A percentile compares a stretch with the other conserved stretches of the same genome.
These are phyloP conservation scores for Trichopria drosophilae DNA, from an alignment of 2,888 invertebrate genomes.

Conservation along the genomic window DNA sequence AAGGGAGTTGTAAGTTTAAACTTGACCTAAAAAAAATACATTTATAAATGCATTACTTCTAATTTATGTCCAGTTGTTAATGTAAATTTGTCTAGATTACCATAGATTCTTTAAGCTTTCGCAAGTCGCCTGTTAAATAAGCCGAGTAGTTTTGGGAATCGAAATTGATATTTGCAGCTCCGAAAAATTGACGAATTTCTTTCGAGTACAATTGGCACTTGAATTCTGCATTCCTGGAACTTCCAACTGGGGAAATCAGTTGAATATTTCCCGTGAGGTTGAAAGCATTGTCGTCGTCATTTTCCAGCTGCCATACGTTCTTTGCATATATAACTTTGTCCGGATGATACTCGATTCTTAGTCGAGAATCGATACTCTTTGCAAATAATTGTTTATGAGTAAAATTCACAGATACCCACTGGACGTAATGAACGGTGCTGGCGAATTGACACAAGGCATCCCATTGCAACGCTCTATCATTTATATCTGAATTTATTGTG, in stretches of 20 bases:
- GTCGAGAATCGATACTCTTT: slow-evolving; percentile 58
- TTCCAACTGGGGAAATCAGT: slow-evolving; percentile 68
- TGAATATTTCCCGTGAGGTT: slow-evolving; percentile 71
- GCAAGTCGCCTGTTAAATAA: slow-evolving; percentile 65
- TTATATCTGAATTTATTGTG: too few species aligned
- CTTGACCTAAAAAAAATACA: slow-evolving; percentile 33
- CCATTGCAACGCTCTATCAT: slow-evolving; percentile 60
- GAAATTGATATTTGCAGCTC: slow-evolving; percentile 71
- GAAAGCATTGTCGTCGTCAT: slow-evolving; percentile 60
- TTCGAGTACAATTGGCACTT: slow-evolving; percentile 69
- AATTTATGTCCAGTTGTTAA: background rate
- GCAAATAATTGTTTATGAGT: slow-evolving; percentile 62
- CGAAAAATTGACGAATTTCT: slow-evolving; percentile 68
- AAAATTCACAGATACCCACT: slow-evolving; percentile 63
- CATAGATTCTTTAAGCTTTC: slow-evolving; percentile 75
- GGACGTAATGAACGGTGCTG: slow-evolving; percentile 66
- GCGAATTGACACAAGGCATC: slow-evolving; percentile 59
- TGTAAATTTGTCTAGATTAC: slow-evolving; percentile 24
- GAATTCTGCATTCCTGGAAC: slow-evolving; percentile 69
- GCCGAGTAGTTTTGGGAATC: slow-evolving; percentile 72
- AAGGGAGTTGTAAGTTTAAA: slow-evolving; percentile 77
- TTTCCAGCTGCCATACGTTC: slow-evolving; percentile 71
- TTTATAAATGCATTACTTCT: background rate
- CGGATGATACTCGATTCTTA: slow-evolving; percentile 65
- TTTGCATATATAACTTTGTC: slow-evolving; percentile 70